phyloP scores from a whole-genome alignment of 1,140 invertebrate genomes.

The Atta cephalotes region DNA sequence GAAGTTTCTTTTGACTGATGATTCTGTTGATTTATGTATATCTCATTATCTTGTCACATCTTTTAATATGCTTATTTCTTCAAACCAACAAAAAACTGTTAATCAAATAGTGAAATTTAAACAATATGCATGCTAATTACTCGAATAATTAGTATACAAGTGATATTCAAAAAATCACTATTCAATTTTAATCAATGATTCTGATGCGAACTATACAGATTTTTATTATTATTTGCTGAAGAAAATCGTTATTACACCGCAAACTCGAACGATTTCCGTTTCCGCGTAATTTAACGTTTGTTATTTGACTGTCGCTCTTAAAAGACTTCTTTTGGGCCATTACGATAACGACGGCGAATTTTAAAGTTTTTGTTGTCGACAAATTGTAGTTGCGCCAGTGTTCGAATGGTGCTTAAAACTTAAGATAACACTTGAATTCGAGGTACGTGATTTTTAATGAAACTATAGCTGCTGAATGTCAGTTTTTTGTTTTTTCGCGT shows the following conservation, averaged over 20 bases:
- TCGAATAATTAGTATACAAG: not conserved
- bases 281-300: conserved; percentile 9
- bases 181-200: not conserved
- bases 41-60: not conserved
- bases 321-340: conserved; percentile 1
- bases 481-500: not conserved
- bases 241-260: not conserved
- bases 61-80: not conserved
- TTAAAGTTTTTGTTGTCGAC: conserved; percentile 6
- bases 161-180: not conserved
- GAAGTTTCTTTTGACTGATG: not conserved
- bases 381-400: not conserved
- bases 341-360: conserved; percentile 22
- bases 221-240: not conserved
- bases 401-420: not conserved
- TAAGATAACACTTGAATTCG: conserved; percentile 1
- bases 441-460: not conserved
- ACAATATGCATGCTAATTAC: not conserved
- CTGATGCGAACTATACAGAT: not conserved
- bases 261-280: not conserved
- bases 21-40: not conserved
- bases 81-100: not conserved
- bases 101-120: not conserved
- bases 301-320: conserved; percentile 9
- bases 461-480: not conserved